Percentiles rank a stretch among this genome's conserved stretches.
These are phyloP conservation scores for Erebia epiphron DNA, from an alignment of 2,888 invertebrate genomes.

Conservation along the genomic window DNA sequence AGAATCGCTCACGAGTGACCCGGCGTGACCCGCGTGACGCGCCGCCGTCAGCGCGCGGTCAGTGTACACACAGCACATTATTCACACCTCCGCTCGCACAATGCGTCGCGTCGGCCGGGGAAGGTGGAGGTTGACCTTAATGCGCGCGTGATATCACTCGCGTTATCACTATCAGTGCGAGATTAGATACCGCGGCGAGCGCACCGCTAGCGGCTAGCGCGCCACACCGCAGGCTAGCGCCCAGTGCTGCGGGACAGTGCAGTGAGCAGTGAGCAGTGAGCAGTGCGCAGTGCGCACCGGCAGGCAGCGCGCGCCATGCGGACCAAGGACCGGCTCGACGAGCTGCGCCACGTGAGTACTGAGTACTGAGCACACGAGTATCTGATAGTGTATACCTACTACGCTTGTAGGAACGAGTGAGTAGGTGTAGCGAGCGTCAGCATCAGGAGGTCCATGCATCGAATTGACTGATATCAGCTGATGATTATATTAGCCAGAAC, in stretches of 20 bases:
- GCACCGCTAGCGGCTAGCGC: slow-evolving; percentile 58
- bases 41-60: background rate
- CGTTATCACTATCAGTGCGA: slow-evolving; percentile 63
- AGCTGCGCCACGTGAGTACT: slow-evolving; percentile 66
- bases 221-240: slow-evolving; percentile 32
- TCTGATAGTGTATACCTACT: too few relatives aligned
- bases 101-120: slow-evolving; percentile 32
- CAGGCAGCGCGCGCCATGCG: slow-evolving; percentile 65
- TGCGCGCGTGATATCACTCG: slow-evolving; percentile 47
- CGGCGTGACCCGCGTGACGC: background rate
- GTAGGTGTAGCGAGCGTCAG: too few relatives aligned
- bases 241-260: too few relatives aligned
- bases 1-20: background rate
- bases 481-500: too few relatives aligned
- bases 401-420: too few relatives aligned
- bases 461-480: too few relatives aligned
- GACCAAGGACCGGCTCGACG: slow-evolving; percentile 72
- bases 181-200: slow-evolving; percentile 71
- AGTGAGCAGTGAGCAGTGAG: slow-evolving; percentile 47
- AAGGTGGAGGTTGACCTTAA: slow-evolving; percentile 15
- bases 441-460: too few relatives aligned
- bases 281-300: too few relatives aligned
- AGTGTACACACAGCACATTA: too few relatives aligned
- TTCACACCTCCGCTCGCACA: slow-evolving; percentile 9
- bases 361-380: background rate